phyloP scores from a whole-genome alignment of 2,888 invertebrate species.

The Tachina fera region DNA sequence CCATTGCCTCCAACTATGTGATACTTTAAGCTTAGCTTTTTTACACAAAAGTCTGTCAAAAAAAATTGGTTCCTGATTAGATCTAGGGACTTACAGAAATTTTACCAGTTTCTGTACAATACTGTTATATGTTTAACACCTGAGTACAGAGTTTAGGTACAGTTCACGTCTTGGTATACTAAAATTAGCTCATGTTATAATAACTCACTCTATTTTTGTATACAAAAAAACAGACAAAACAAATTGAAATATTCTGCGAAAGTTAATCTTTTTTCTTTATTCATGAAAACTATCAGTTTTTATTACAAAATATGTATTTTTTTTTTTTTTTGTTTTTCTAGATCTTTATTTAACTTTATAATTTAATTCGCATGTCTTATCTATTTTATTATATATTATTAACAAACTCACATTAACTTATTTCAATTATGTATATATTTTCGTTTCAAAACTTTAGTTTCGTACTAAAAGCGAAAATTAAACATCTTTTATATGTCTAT shows the following conservation, averaged over 20 bases:
- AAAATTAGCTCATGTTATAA: too few species aligned
- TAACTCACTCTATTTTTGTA: too few species aligned
- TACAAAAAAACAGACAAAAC: neutral
- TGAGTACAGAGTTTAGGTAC: too few species aligned
- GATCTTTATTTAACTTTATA: neutral
- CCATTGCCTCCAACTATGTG: too few species aligned
- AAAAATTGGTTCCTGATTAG: too few species aligned
- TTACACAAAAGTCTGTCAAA: too few species aligned
- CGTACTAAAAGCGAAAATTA: neutral
- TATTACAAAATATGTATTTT: neutral
- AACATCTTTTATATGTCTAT: slow-evolving; percentile 17
- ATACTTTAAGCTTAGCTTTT: too few species aligned
- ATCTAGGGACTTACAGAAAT: too few species aligned
- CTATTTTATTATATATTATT: neutral
- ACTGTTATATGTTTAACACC: too few species aligned
- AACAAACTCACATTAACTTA: neutral
- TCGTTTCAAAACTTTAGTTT: neutral
- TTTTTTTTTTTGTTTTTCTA: too few species aligned
- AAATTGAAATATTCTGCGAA: neutral
- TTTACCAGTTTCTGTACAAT: too few species aligned
- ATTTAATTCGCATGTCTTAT: neutral
- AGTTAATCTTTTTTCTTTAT: neutral
- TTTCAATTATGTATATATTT: neutral
- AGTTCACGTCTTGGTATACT: too few species aligned
- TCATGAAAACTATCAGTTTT: neutral